Conservation (phyloP, 2,797 vertebrate species). For the Petrocephalus sullivani region DNA sequence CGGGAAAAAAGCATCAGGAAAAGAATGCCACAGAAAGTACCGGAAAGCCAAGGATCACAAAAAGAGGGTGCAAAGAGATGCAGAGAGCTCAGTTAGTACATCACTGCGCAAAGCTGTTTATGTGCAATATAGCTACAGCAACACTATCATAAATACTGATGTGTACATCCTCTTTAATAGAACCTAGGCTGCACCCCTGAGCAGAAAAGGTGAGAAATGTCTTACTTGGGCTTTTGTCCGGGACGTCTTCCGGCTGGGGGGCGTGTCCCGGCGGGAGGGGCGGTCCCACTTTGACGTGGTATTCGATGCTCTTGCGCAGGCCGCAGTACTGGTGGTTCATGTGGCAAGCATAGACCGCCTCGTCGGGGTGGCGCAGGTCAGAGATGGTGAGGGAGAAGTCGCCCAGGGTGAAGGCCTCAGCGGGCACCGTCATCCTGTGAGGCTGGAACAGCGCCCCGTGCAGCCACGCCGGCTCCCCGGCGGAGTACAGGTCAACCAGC, state of each 20-base stretch:
- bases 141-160: neutral
- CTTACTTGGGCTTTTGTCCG: conserved; percentile 46
- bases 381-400: conserved; percentile 85
- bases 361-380: conserved; percentile 65
- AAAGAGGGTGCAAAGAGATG: neutral
- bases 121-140: neutral
- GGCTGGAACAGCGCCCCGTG: conserved; percentile 72
- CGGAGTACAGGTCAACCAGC: conserved; percentile 86
- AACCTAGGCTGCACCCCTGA: neutral
- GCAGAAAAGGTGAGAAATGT: neutral
- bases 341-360: conserved; percentile 88
- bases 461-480: conserved; percentile 76
- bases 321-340: conserved; percentile 96
- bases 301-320: conserved; percentile 83
- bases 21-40: neutral
- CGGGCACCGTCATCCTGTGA: conserved; percentile 73
- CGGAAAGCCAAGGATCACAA: neutral
- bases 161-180: neutral
- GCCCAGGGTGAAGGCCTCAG: conserved; percentile 73
- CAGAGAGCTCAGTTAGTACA: neutral
- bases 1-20: neutral
- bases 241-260: conserved; percentile 29
- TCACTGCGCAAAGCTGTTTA: neutral
- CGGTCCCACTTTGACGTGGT: conserved; percentile 69
- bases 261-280: conserved; percentile 16